Evolutionary conservation across 2,888 invertebrate genomes (phyloP).

Genomic region (Xylocampa areola): DNA sequence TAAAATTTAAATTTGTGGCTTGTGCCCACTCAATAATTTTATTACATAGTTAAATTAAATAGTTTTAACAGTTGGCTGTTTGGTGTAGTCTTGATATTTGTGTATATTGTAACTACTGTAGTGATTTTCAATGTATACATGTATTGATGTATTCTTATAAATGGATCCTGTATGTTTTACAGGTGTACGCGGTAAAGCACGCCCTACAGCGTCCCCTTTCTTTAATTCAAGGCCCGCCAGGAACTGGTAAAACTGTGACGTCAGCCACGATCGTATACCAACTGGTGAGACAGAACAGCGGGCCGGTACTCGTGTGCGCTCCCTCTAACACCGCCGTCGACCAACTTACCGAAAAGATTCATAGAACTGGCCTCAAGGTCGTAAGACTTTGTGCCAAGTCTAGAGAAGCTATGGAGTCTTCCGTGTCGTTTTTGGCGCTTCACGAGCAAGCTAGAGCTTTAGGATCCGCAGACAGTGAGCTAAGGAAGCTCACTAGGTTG

Average conservation of each 20-base stretch:
- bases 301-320: slow-evolving; percentile 98
- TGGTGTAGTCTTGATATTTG: too few relatives aligned
- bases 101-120: too few relatives aligned
- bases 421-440: slow-evolving; percentile 98
- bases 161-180: slow-evolving; percentile 42
- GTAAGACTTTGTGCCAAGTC: slow-evolving; percentile 99
- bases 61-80: too few relatives aligned
- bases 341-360: slow-evolving; percentile 99
- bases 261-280: slow-evolving; percentile 99
- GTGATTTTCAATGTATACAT: too few relatives aligned
- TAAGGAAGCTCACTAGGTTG: slow-evolving; percentile 98
- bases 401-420: slow-evolving; percentile 99
- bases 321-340: slow-evolving; percentile 99
- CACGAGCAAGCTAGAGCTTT: slow-evolving; percentile 99
- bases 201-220: slow-evolving; percentile 98
- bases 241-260: slow-evolving; percentile 99
- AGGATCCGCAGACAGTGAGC: slow-evolving; percentile 96
- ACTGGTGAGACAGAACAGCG: slow-evolving; percentile 97
- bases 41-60: too few relatives aligned
- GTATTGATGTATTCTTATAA: too few relatives aligned
- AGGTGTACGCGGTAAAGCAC: slow-evolving; percentile 99
- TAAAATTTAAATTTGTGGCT: too few relatives aligned
- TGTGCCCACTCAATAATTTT: too few relatives aligned
- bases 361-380: slow-evolving; percentile 97
- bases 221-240: slow-evolving; percentile 99